A percentile compares a stretch with the other conserved stretches of the same genome.
These are phyloP conservation scores for Petroica traversi DNA, from an alignment of 2,113 vertebrate genomes.

Conservation along the genomic window DNA sequence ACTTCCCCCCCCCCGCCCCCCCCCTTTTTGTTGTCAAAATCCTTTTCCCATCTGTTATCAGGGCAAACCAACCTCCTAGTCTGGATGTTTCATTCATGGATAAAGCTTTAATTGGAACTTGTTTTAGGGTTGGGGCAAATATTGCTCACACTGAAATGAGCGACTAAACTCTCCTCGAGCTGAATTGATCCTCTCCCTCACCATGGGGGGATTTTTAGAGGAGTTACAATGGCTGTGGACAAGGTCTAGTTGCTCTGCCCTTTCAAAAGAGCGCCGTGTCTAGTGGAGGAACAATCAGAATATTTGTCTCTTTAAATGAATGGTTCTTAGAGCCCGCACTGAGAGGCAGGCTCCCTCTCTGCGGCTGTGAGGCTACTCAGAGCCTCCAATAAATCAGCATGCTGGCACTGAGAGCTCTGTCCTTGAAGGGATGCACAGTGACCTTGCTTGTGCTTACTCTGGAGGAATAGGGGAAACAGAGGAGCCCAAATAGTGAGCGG, in stretches of 20 bases:
- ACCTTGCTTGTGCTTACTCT: slow-evolving; percentile 74
- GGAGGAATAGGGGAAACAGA: not conserved
- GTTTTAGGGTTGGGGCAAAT: not conserved
- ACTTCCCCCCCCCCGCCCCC: accelerated
- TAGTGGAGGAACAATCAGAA: slow-evolving; percentile 6
- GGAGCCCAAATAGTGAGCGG: not conserved
- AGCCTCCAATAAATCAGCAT: slow-evolving; percentile 62
- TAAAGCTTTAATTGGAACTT: not conserved
- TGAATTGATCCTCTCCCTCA: not conserved
- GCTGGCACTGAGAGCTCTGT: slow-evolving; percentile 55
- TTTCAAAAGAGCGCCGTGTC: not conserved
- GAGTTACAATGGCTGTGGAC: not conserved
- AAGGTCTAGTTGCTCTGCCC: not conserved
- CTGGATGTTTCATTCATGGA: not conserved
- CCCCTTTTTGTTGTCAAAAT: not conserved
- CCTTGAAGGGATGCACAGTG: slow-evolving; percentile 76
- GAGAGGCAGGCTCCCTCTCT: slow-evolving; percentile 27
- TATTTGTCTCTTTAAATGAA: slow-evolving; percentile 67
- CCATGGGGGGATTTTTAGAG: not conserved
- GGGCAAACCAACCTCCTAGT: not conserved
- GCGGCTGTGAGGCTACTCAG: slow-evolving; percentile 25
- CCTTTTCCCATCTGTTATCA: not conserved
- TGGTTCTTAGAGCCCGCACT: slow-evolving; percentile 13
- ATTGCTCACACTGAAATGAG: not conserved
- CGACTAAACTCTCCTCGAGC: not conserved